Base-by-base conservation (phyloP, 2,113 vertebrate species). In the Equus quagga region DNA sequence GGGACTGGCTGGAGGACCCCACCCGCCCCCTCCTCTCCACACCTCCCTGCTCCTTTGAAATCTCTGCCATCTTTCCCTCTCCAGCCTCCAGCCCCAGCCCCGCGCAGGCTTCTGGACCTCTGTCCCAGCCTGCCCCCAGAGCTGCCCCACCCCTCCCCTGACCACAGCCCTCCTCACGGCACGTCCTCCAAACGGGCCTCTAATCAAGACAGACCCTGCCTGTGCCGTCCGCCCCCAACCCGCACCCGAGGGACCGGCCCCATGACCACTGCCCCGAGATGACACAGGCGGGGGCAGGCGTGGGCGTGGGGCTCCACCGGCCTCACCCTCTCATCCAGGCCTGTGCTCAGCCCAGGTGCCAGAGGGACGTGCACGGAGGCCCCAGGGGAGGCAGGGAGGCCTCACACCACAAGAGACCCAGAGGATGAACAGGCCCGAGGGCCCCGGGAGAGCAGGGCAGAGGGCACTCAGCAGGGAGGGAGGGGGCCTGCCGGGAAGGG, bases 251-350 rank as follows among this genome's bases (percentile, higher is more conserved):
- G 28, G 41, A 13, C 56, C 33, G 19, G 8, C 41, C 65, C 65
- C 8, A 0, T 2, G 49, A 6, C 26, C 8, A 5, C n/a, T 5
- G 12, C 28, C 18, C 0, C 0, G 0, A 31, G 26, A 0, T 2
- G 56, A 8, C n/a, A 9, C 0, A 0, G 67, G 21, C 21, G 13
- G 1, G 9, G 67, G 26, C 36, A 2, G 28, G 49, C 36, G 36
- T 41, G 36, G 3, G 49, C 0, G 0, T 13, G 2, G 5, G n/a
- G 46, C 44, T 51, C 58, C 80, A 56, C 11, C 8, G 75, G 26
- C 70, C 69, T 33, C 46, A 9, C 12, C 24, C 0, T 23, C 51
- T 26, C 56, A 7, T 3, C 41, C 24, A 23, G 23, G 64, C n/a
- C 91, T 28, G 7, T 41, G 19, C 64, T 78, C 9, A 4, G 54